Evolutionary conservation across 2,888 invertebrate genomes (phyloP).

Genomic region (Coenonympha arcania): DNA sequence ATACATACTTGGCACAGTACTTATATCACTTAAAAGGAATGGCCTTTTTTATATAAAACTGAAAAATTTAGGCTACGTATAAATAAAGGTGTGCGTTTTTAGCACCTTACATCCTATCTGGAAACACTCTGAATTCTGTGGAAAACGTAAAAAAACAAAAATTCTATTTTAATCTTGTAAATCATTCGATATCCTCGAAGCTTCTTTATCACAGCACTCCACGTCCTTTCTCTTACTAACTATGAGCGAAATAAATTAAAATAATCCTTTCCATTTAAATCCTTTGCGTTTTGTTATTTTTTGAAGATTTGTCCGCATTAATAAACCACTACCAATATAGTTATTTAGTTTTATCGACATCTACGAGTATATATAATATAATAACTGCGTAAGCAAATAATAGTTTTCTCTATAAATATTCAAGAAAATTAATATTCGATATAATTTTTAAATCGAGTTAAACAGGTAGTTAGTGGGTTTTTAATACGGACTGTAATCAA

Average conservation of each 20-base stretch:
- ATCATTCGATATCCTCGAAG: constrained; percentile 44
- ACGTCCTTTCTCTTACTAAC: constrained; percentile 50
- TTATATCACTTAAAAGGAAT: constrained; percentile 8
- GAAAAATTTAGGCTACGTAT: constrained; percentile 2
- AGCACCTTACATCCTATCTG: constrained; percentile 24
- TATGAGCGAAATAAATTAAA: constrained; percentile 33
- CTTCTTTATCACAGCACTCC: constrained; percentile 67
- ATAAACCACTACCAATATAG: not conserved
- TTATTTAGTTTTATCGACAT: not conserved
- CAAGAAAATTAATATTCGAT: too few species aligned
- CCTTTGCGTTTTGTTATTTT: too few species aligned
- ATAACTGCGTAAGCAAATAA: too few species aligned
- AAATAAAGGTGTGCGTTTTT: constrained; percentile 20
- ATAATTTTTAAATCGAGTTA: not conserved
- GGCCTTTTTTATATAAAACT: not conserved
- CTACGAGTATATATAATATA: too few species aligned
- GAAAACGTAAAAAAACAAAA: constrained; percentile 10
- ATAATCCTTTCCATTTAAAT: too few species aligned
- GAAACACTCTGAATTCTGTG: constrained; percentile 15
- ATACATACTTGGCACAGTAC: constrained; percentile 37
- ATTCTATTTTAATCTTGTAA: constrained; percentile 18
- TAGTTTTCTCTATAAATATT: not conserved
- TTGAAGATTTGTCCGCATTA: not conserved
- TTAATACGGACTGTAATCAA: not conserved
- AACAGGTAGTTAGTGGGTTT: not conserved